Evolutionary conservation across 2,113 vertebrate species (phyloP).

Genomic region (Hyaena hyaena): DNA sequence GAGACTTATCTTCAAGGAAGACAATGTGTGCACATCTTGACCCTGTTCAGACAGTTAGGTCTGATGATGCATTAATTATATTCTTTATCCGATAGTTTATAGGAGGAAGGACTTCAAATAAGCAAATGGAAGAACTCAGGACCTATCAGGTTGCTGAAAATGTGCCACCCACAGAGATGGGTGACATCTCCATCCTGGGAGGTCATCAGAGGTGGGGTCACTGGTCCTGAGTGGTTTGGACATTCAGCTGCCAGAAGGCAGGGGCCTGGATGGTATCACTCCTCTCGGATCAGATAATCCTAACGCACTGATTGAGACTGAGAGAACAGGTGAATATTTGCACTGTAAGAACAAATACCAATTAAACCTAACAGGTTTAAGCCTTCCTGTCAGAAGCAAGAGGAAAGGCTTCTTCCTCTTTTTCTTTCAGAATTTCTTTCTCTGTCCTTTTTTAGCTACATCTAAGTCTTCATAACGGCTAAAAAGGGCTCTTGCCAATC

Average conservation of each 20-base stretch:
- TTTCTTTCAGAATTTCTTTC: not conserved
- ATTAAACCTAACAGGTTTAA: not conserved
- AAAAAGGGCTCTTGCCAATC: not conserved
- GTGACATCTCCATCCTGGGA: not conserved
- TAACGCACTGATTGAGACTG: not conserved
- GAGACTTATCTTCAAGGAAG: not conserved
- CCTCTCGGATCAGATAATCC: not conserved
- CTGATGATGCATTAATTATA: not conserved
- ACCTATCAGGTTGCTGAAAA: not conserved
- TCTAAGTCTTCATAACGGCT: not conserved
- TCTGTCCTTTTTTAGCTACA: not conserved
- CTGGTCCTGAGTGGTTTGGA: not conserved
- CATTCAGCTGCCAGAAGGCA: not conserved
- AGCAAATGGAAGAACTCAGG: not conserved
- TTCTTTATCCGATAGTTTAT: not conserved
- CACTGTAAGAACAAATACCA: not conserved
- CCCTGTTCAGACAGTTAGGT: not conserved
- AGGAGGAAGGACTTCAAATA: not conserved
- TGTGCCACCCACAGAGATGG: not conserved
- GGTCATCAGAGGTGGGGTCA: not conserved
- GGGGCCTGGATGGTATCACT: not conserved
- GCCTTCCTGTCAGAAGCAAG: not conserved
- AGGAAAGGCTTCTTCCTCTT: not conserved
- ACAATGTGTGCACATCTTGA: not conserved
- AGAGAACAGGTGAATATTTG: not conserved